Evolutionary conservation across 2,888 invertebrate species (phyloP), one percentile per base, ranked within the genome.

Genomic region (Aproaerema taeniolella): DNA sequence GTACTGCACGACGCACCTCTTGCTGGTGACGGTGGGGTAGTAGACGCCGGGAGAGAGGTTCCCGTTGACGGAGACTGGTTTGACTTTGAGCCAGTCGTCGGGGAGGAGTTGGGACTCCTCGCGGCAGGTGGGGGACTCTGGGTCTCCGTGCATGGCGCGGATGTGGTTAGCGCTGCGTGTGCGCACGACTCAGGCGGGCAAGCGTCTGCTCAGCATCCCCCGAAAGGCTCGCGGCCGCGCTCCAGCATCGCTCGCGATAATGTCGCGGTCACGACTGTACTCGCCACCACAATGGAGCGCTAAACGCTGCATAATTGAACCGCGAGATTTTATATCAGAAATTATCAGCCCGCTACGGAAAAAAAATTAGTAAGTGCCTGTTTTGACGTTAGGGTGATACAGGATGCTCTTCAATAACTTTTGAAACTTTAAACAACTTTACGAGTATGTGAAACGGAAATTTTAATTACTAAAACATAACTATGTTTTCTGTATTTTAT

Each of bases 181-280:
- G 64, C 57, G 68, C 65, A 55, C 70, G 50, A 53, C 49, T 67
- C 67, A 66, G 63, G 60, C 53, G 50, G 57, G 56, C 55, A 58
- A 45, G 44, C 53, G 59, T 68, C 57, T 68, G 76, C 9, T 12
- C 30, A 55, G 54, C 70, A 70, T 69, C 80, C 80, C 81, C 68
- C 71, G 6, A 4, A 3, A 3, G 68, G 41, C 47, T 45, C 68
- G 68, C 71, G 71, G 64, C 62, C 67, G 76, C 74, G 75, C 83
- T 82, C 81, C 74, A 80, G 82, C 85, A 78, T 75, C 81, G 78
- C 71, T 59, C 75, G 76, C 80, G 83, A 79, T 86, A 86, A 85
- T 85, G 78, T 68, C 74, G 67, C 79, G 69, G 64, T 85, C 85
- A 86, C 86, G 85, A 85, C 79, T 70, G 65, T 62, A 67, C 70